Percentiles rank a stretch among this genome's conserved stretches.
phyloP scores from a whole-genome alignment of 2,113 vertebrate species.

The Gorsachius goisagi region DNA sequence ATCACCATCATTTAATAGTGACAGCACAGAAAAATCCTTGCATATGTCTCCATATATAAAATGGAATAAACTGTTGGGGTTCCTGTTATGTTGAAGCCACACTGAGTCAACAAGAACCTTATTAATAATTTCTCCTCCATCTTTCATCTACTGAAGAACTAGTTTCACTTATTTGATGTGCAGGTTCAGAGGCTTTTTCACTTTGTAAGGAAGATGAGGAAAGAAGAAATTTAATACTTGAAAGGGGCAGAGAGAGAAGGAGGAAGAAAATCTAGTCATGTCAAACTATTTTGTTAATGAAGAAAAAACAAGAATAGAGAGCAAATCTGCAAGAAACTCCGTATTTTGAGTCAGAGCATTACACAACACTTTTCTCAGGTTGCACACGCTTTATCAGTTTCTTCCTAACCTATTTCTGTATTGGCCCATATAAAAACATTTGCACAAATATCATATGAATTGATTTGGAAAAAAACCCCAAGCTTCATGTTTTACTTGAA shows the following conservation, averaged over 20 bases:
- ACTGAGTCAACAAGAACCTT: neutral
- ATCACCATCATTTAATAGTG: neutral
- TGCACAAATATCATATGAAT: neutral
- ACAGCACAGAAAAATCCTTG: neutral
- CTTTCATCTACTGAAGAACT: slow-evolving; percentile 24
- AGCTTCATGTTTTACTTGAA: neutral
- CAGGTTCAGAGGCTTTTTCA: neutral
- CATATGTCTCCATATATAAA: neutral
- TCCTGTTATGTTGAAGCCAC: neutral
- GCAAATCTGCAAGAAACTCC: neutral
- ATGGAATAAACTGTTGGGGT: neutral
- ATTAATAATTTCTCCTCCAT: slow-evolving; percentile 10
- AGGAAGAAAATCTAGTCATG: neutral
- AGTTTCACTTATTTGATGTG: slow-evolving; percentile 24
- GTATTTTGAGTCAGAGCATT: neutral
- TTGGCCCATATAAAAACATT: neutral
- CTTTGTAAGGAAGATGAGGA: neutral
- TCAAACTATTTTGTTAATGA: neutral
- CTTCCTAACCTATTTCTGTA: neutral
- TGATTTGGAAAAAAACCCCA: neutral
- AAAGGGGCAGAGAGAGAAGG: neutral
- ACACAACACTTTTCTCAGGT: neutral
- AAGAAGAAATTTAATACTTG: neutral
- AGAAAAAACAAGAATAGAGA: neutral
- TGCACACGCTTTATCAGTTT: neutral